Percentiles rank a stretch among this genome's conserved stretches.
Evolutionary conservation across 2,888 invertebrate genomes (phyloP).

Genomic region (Ichneumoninae sp.): DNA sequence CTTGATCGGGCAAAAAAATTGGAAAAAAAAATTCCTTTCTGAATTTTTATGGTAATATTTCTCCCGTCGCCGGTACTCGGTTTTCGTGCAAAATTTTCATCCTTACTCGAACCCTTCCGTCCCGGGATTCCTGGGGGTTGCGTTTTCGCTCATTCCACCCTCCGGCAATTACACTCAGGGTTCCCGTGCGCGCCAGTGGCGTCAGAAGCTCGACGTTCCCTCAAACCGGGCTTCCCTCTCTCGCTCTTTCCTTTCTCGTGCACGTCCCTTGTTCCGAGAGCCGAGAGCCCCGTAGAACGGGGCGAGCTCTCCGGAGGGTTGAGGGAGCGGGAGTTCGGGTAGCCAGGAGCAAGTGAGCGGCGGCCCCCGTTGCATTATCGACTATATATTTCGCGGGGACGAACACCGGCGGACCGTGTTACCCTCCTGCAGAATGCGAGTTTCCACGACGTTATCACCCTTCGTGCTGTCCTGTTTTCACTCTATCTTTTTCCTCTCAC

Average conservation of each 20-base stretch:
- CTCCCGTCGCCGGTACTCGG: conserved; percentile 2
- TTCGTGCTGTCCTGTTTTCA: conserved; percentile 63
- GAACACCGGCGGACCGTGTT: conserved; percentile 33
- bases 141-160: conserved; percentile 73
- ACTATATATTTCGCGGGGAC: conserved; percentile 72
- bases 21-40: conserved; percentile 2
- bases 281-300: conserved; percentile 36
- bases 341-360: conserved; percentile 64
- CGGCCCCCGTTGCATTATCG: conserved; percentile 78
- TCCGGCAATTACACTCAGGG: conserved; percentile 73
- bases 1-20: neutral
- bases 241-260: conserved; percentile 37
- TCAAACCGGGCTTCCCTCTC: conserved; percentile 51
- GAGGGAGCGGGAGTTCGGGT: conserved; percentile 61
- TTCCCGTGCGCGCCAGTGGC: conserved; percentile 50
- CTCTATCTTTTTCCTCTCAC: conserved; percentile 5
- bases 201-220: conserved; percentile 47
- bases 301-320: conserved; percentile 61
- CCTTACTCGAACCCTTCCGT: conserved; percentile 62
- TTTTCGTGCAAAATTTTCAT: conserved; percentile 52
- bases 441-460: conserved; percentile 75
- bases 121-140: conserved; percentile 66
- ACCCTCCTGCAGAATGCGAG: conserved; percentile 71
- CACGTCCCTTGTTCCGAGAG: conserved; percentile 47
- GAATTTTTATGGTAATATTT: conserved; percentile 42